These are phyloP conservation scores for Drosophila subsilvestris DNA, from an alignment of 2,888 invertebrate genomes.

Conservation along the genomic window DNA sequence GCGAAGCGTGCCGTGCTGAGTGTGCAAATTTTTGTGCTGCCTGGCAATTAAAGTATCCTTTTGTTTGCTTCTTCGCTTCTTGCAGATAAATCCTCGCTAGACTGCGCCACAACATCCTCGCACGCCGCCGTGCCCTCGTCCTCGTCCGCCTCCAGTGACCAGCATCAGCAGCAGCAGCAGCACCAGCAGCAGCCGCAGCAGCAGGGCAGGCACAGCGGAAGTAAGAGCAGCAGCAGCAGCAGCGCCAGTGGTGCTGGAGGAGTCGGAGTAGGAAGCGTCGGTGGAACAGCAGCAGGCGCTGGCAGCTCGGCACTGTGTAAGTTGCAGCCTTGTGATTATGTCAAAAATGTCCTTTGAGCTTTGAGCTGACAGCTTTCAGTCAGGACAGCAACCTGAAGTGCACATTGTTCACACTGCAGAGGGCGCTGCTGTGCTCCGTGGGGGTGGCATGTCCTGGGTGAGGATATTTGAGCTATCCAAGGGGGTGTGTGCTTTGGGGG, in stretches of 20 bases:
- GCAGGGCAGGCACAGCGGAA: slow-evolving; percentile 69
- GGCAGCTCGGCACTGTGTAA: slow-evolving; percentile 72
- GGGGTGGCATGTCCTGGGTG: slow-evolving; percentile 15
- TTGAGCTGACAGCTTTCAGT: slow-evolving; percentile 73
- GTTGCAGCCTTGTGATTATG: slow-evolving; percentile 49
- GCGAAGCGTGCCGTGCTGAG: slow-evolving; percentile 68
- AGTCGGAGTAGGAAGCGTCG: slow-evolving; percentile 4
- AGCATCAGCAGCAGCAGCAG: slow-evolving; percentile 70
- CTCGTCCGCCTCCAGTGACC: slow-evolving; percentile 44
- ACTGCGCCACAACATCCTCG: slow-evolving; percentile 76
- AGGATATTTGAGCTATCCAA: neutral
- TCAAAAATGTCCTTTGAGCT: slow-evolving; percentile 50
- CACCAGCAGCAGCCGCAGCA: slow-evolving; percentile 69
- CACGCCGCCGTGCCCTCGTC: slow-evolving; percentile 68
- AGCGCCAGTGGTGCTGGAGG: slow-evolving; percentile 34
- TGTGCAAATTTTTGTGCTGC: slow-evolving; percentile 72
- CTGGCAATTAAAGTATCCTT: slow-evolving; percentile 66
- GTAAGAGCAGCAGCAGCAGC: slow-evolving; percentile 80
- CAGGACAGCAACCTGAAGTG: slow-evolving; percentile 57
- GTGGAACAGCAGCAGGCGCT: slow-evolving; percentile 26
- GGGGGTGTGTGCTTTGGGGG: slow-evolving; percentile 6
- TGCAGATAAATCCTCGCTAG: slow-evolving; percentile 82
- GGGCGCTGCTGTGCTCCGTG: slow-evolving; percentile 32
- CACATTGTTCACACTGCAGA: slow-evolving; percentile 23
- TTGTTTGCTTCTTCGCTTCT: slow-evolving; percentile 44